phyloP scores from a whole-genome alignment of 2,888 invertebrate genomes.

The Cenopis cana region DNA sequence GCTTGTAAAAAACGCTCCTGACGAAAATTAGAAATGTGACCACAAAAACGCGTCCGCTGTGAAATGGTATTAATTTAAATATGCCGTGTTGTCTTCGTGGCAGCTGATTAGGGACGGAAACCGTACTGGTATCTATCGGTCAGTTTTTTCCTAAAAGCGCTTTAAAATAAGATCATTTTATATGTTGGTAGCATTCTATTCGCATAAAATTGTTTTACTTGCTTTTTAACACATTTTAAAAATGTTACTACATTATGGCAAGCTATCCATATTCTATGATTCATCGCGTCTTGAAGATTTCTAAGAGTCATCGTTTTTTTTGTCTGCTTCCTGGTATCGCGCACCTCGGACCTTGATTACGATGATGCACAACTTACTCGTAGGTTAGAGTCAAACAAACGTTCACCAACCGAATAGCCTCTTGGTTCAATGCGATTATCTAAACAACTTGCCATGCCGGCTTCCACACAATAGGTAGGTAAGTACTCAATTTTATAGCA shows the following conservation, averaged over 20 bases:
- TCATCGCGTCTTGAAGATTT: background rate
- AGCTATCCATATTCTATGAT: background rate
- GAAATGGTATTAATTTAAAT: slow-evolving; percentile 78
- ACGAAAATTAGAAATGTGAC: slow-evolving; percentile 78
- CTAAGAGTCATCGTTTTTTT: slow-evolving; percentile 21
- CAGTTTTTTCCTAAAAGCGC: background rate
- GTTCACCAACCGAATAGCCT: background rate
- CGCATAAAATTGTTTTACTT: no score
- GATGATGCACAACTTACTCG: slow-evolving; percentile 30
- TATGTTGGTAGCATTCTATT: background rate
- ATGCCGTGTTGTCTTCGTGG: slow-evolving; percentile 66
- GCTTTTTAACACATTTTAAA: background rate
- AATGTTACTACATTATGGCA: background rate
- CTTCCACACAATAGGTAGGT: slow-evolving; percentile 1
- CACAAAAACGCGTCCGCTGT: slow-evolving; percentile 66
- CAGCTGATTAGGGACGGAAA: slow-evolving; percentile 49
- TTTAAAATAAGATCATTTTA: background rate
- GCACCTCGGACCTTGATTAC: slow-evolving; percentile 11
- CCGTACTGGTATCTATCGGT: background rate
- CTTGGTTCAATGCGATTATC: slow-evolving; percentile 10
- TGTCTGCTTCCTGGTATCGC: slow-evolving; percentile 10
- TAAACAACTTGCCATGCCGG: background rate
- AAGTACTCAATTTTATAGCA: background rate
- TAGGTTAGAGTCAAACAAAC: slow-evolving; percentile 13
- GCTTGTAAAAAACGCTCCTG: slow-evolving; percentile 75